Conservation (phyloP, 2,113 vertebrate genomes). For the Delphinapterus leucas region DNA sequence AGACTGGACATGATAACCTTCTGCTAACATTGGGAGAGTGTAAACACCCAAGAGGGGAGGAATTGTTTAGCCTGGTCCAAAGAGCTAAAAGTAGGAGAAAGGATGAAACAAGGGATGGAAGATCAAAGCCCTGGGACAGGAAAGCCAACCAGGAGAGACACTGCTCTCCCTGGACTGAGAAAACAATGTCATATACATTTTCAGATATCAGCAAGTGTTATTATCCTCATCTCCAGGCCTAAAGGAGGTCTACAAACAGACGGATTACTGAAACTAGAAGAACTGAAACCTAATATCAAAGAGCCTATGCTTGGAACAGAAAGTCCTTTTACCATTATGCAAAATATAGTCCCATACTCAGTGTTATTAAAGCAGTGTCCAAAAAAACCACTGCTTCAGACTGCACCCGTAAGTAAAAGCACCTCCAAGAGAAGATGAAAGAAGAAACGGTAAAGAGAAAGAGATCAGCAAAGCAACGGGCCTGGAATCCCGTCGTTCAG, state of each 20-base stretch:
- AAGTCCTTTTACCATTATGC: neutral
- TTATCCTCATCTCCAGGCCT: neutral
- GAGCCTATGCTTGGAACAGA: neutral
- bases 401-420: neutral
- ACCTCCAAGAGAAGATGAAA: neutral
- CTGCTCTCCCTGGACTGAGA: slow-evolving; percentile 17
- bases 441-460: neutral
- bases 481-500: neutral
- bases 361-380: neutral
- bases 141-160: slow-evolving; percentile 31
- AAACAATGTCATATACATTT: slow-evolving; percentile 23
- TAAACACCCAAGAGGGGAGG: slow-evolving; percentile 73
- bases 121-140: slow-evolving; percentile 49
- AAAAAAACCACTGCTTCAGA: neutral
- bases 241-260: slow-evolving; percentile 30
- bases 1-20: slow-evolving; percentile 58
- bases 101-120: slow-evolving; percentile 27
- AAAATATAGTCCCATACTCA: neutral
- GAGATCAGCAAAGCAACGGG: neutral
- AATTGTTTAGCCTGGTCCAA: slow-evolving; percentile 72
- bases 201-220: slow-evolving; percentile 15
- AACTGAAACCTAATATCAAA: neutral
- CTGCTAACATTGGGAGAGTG: slow-evolving; percentile 13
- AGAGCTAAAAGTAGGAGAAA: slow-evolving; percentile 52
- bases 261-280: neutral